A percentile compares a stretch with the other conserved stretches of the same genome.
Evolutionary conservation across 2,888 invertebrate genomes (phyloP).

Genomic region (Tinea pellionella): DNA sequence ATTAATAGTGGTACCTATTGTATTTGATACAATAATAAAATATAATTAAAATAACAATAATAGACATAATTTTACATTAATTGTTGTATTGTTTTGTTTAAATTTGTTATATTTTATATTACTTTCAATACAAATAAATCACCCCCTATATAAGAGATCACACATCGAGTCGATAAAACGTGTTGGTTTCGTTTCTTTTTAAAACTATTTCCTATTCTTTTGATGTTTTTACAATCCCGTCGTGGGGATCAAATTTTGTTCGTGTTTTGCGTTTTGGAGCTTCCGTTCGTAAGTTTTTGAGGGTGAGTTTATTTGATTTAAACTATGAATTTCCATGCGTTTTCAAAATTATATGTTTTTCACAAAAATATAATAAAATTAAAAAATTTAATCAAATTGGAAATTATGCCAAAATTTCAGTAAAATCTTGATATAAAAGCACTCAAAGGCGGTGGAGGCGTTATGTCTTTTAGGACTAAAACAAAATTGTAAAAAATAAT

Average conservation of each 20-base stretch:
- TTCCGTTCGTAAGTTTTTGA: conserved; percentile 5
- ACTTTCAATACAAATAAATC: conserved; percentile 14
- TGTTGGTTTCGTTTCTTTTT: conserved; percentile 40
- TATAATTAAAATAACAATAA: no score
- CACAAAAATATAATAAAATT: no score
- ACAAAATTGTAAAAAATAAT: no score
- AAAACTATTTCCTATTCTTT: conserved; percentile 34
- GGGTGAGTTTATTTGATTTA: conserved; percentile 3
- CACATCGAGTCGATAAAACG: conserved; percentile 42
- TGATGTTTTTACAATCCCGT: conserved; percentile 46
- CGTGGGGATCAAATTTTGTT: conserved; percentile 27
- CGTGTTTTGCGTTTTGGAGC: conserved; percentile 13
- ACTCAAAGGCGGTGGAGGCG: no score
- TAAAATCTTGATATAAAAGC: no score
- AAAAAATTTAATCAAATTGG: background rate
- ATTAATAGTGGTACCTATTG: no score
- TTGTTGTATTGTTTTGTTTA: no score
- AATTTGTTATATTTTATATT: no score
- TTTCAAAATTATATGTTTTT: background rate
- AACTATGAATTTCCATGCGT: background rate
- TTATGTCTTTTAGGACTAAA: no score
- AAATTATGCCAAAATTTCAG: no score
- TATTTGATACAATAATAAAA: no score
- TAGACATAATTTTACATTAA: no score
- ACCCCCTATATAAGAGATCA: conserved; percentile 28